Evolutionary conservation across 2,888 invertebrate genomes (phyloP).

Genomic region (Oxycera nigricornis): DNA sequence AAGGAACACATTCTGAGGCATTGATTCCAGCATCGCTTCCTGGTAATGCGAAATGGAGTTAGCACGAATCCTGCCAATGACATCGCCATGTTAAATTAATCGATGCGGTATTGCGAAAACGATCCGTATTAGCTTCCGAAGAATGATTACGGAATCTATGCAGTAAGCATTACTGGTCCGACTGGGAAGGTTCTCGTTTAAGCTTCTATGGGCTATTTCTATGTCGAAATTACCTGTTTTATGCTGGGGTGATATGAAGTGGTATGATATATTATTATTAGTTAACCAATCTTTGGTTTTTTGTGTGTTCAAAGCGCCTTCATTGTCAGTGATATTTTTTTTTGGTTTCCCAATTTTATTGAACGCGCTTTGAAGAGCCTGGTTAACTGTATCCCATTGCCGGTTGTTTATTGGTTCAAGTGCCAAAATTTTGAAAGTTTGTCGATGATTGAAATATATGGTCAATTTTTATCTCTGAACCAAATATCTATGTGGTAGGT

Average conservation of each 20-base stretch:
- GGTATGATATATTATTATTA: neutral
- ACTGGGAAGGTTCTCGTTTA: conserved; percentile 17
- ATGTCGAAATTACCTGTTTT: neutral
- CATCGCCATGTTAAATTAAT: too few relatives aligned
- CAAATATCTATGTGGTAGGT: conserved; percentile 2
- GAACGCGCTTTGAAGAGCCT: neutral
- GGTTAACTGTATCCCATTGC: conserved; percentile 10
- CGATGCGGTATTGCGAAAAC: too few relatives aligned
- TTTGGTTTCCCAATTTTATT: neutral
- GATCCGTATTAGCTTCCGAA: too few relatives aligned
- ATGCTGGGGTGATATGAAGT: conserved; percentile 6
- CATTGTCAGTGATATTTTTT: neutral
- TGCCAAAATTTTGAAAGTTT: conserved; percentile 21
- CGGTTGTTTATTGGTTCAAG: conserved; percentile 6
- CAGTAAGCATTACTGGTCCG: too few relatives aligned
- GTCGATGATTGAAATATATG: conserved; percentile 5
- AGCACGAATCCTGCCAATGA: too few relatives aligned
- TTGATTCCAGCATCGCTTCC: too few relatives aligned
- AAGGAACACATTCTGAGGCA: too few relatives aligned
- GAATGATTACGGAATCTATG: too few relatives aligned
- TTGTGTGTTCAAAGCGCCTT: neutral
- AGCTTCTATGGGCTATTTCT: neutral
- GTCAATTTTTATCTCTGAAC: conserved; percentile 5
- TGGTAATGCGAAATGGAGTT: too few relatives aligned
- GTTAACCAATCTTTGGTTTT: neutral